Base-by-base conservation (phyloP, 2,113 vertebrate species). In the Cyanoderma ruficeps region DNA sequence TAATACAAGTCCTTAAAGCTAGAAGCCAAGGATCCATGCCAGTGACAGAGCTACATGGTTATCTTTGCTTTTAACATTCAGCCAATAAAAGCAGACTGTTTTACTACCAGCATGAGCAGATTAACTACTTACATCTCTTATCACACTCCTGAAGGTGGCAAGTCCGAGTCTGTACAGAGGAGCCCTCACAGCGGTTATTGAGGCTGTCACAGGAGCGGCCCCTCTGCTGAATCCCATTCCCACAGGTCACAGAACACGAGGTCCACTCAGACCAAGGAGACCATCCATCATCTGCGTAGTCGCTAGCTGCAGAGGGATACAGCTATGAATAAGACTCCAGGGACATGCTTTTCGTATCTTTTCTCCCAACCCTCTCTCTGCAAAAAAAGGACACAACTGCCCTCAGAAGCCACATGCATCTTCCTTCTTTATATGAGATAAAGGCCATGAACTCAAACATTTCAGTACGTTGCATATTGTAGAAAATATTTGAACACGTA, bases 181-280 rank as follows among this genome's bases (percentile, higher is more conserved):
- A 99, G 75, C 99, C 99, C 81, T 99, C 98, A 15, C 99, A 99
- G 88, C 98, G 98, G 96, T 98, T 99, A 96, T 99, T 99, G 98
- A 99, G 99, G 78, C 99, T 99, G 87, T 99, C 99, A 13, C 99
- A 99, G 85, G 99, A 99, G 57, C 99, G 98, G 33, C 99, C 99
- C 5, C 99, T 98, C 97, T 99, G 99, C 97, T 99, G 99, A 94
- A 99, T 98, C 18, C 99, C 99, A 14, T 99, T 98, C 41, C 99
- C 99, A 77, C 99, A 99, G 21, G 99, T 99, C 47, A 98, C 98
- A 0, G 99, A 99, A 96, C 99, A 99, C 22, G 98, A 98, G 23
- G 99, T 99, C 99, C 99, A 99, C 79, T 99, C 99, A 56, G 99
- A 99, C 99, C 99, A 99, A 10, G 99, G 99, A 28, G 99, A 99